Evolutionary conservation across 2,797 vertebrate genomes (phyloP).

Genomic region (Furcifer pardalis): DNA sequence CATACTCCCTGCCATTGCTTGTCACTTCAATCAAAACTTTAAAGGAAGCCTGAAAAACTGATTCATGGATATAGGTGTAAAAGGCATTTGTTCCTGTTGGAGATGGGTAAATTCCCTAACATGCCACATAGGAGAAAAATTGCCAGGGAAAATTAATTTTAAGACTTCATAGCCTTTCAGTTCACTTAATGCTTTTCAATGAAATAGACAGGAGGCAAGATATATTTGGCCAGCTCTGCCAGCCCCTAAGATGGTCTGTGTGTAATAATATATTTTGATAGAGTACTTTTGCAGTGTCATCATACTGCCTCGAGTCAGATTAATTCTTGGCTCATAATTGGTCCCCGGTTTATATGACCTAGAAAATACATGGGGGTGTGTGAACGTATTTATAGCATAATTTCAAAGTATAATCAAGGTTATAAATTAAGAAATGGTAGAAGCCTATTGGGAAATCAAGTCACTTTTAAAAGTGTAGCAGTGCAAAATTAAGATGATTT

Average conservation of each 20-base stretch:
- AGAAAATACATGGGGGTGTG: constrained; percentile 74
- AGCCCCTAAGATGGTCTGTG: constrained; percentile 64
- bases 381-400: constrained; percentile 77
- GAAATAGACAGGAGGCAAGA: constrained; percentile 59
- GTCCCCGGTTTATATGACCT: constrained; percentile 75
- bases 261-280: constrained; percentile 78
- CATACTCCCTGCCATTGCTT: no score
- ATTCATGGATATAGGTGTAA: neutral
- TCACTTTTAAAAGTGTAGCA: constrained; percentile 44
- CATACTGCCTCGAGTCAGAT: constrained; percentile 77
- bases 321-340: constrained; percentile 77
- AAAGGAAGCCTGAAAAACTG: neutral
- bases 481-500: constrained; percentile 6
- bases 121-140: neutral
- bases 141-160: neutral
- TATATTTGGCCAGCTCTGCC: constrained; percentile 70
- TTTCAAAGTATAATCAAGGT: constrained; percentile 72
- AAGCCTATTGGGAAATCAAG: constrained; percentile 48
- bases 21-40: neutral
- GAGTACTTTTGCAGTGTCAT: constrained; percentile 78
- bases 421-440: constrained; percentile 60
- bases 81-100: neutral
- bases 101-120: neutral
- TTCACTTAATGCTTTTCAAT: constrained; percentile 61
- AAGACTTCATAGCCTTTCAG: constrained; percentile 37